Percentiles rank a stretch among this genome's conserved stretches.
phyloP scores from a whole-genome alignment of 2,113 vertebrate species.

The Podilymbus podiceps region DNA sequence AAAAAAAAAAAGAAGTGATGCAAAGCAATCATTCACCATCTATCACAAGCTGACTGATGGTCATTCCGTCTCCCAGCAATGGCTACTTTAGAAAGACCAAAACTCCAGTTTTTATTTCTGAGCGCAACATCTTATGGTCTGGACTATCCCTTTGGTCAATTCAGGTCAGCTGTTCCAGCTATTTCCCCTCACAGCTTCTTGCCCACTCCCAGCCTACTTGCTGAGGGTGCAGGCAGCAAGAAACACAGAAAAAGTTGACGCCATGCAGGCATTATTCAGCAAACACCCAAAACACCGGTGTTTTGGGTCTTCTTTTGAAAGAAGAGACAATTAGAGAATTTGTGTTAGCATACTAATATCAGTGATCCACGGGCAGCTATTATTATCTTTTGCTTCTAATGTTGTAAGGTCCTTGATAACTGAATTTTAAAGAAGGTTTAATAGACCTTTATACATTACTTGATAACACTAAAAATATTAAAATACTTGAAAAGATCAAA shows the following conservation, averaged over 20 bases:
- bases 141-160: background rate
- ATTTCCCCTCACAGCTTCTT: background rate
- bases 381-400: background rate
- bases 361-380: background rate
- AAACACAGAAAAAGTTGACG: background rate
- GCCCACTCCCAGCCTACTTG: background rate
- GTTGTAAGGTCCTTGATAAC: background rate
- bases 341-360: background rate
- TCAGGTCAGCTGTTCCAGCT: background rate
- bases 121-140: background rate
- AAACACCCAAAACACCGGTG: background rate
- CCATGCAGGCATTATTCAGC: background rate
- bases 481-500: background rate
- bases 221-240: background rate
- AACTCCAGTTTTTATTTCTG: background rate
- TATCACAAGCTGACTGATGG: background rate
- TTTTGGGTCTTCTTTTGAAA: background rate
- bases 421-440: background rate
- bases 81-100: background rate
- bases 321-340: background rate
- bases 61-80: background rate
- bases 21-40: background rate
- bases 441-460: background rate
- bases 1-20: accelerated
- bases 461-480: background rate